Base-by-base conservation (phyloP, 1,140 invertebrate species). In the Tetraneura akinire region DNA sequence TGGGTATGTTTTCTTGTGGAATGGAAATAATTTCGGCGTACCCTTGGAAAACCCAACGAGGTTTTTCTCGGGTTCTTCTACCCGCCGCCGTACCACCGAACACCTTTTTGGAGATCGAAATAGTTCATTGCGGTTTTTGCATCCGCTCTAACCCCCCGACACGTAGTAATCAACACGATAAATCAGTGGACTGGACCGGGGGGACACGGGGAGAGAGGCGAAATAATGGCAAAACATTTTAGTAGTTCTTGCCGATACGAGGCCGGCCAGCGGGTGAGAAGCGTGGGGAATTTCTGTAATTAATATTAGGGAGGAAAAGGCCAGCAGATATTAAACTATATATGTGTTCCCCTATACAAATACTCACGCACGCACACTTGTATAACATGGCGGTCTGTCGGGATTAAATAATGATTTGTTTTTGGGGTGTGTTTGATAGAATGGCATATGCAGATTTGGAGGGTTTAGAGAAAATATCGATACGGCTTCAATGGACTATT, bases 161-260 rank as follows among this genome's bases (percentile, higher is more conserved):
- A 6, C 32, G 23, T 60, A 71, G 32, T 60, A 60, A 78, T 45
- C 74, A 78, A 78, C 74, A 78, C 45, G 53, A 78, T 78, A 78
- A 78, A 78, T 78, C 74, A 78, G 74, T 47, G 21, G 74, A 62
- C 23, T 3, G 37, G 32, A 37, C 32, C 26, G 29, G 32, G 32
- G n/a, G 14, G 71, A 49, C 8, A 37, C 32, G 8, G 8, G 47
- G 16, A 51, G 6, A n/a, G 32, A n/a, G 49, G 32, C 71, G 32
- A 76, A 53, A 29, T 76, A 57, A 76, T 76, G 71, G 71, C 71
- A 76, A 76, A 76, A 76, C 71, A 76, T 76, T 76, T 76, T 45
- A 29, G 32, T 55, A 57, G 37, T 78, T 78, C 74, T 78, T 78
- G 55, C 74, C 53, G 51, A 76, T 68, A 68, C 21, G 23, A 26